Evolutionary conservation across 2,113 vertebrate species (phyloP).

Genomic region (Chloebia gouldiae): DNA sequence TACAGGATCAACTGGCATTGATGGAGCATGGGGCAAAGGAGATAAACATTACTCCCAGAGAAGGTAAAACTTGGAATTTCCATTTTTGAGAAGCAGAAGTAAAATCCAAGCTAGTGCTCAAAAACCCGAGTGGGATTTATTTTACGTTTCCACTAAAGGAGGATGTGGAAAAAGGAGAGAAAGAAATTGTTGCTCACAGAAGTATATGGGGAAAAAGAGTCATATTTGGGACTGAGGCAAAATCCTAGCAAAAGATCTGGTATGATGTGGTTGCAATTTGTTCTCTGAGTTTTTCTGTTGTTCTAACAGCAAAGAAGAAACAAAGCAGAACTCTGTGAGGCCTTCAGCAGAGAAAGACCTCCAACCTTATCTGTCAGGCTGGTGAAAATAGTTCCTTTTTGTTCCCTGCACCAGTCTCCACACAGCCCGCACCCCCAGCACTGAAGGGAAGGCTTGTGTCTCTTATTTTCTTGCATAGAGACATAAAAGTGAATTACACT

Average conservation of each 20-base stretch:
- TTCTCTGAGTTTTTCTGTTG: background rate
- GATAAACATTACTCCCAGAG: background rate
- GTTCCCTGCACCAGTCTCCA: background rate
- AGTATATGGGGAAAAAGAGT: background rate
- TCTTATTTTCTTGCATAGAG: background rate
- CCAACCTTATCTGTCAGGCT: background rate
- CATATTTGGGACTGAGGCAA: background rate
- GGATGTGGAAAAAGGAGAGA: background rate
- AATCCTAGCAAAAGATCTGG: background rate
- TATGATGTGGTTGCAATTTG: background rate
- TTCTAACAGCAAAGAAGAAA: background rate
- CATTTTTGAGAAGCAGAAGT: background rate
- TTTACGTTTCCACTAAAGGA: background rate
- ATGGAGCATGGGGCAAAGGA: fast-evolving
- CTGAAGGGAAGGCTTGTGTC: background rate
- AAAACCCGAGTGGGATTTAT: background rate
- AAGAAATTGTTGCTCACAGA: background rate
- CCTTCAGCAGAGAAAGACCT: constrained; percentile 8
- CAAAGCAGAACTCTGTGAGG: background rate
- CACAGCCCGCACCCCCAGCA: background rate
- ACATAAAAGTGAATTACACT: constrained; percentile 6
- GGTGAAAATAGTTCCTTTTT: background rate
- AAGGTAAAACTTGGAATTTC: background rate
- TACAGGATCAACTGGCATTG: background rate
- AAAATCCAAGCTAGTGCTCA: background rate